These are phyloP conservation scores for Drosophila mojavensis DNA, from an alignment of 1,140 invertebrate genomes.

Conservation along the genomic window DNA sequence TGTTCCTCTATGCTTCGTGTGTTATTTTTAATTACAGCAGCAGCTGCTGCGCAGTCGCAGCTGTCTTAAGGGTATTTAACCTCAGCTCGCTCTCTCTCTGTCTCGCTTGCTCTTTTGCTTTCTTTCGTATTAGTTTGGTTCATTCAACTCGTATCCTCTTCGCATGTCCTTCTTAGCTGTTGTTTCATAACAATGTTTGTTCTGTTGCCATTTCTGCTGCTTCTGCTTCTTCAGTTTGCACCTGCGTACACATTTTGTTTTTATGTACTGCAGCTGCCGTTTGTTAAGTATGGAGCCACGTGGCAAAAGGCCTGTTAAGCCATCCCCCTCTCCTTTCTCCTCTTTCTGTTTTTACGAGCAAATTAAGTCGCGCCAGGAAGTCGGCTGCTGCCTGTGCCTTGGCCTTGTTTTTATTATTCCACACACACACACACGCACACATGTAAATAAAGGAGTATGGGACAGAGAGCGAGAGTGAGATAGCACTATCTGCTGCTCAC, in stretches of 20 bases:
- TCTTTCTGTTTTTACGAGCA: constrained; percentile 46
- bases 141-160: constrained; percentile 64
- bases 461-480: not conserved
- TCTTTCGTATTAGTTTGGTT: constrained; percentile 49
- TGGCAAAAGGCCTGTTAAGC: constrained; percentile 63
- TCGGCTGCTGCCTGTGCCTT: constrained; percentile 39
- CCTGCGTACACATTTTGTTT: constrained; percentile 41
- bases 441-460: constrained; percentile 6
- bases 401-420: constrained; percentile 47
- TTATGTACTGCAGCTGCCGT: constrained; percentile 47
- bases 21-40: constrained; percentile 77
- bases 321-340: not conserved
- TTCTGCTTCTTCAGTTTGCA: constrained; percentile 40
- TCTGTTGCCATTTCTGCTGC: not conserved
- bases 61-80: constrained; percentile 63
- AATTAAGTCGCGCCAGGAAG: constrained; percentile 70
- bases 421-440: constrained; percentile 32
- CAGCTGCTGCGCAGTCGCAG: constrained; percentile 70
- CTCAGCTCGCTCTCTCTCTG: constrained; percentile 27
- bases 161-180: constrained; percentile 3
- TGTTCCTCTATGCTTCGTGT: constrained; percentile 24
- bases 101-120: constrained; percentile 1
- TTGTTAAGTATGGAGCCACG: constrained; percentile 38
- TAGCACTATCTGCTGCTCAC: constrained; percentile 33
- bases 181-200: constrained; percentile 41